Evolutionary conservation across 2,888 invertebrate species (phyloP), one percentile per base, ranked within the genome.

Genomic region (Selenia dentaria): DNA sequence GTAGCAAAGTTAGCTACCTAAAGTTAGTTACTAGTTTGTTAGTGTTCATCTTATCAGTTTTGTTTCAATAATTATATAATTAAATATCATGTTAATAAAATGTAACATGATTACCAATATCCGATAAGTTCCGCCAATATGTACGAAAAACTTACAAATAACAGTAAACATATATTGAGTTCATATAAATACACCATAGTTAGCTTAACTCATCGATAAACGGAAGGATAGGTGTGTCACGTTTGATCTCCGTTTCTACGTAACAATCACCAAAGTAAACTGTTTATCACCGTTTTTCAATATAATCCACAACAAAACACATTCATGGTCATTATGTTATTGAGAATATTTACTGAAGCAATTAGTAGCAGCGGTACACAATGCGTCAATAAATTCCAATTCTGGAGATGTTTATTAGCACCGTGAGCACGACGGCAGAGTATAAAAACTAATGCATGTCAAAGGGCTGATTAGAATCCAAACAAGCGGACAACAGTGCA

Each of bases 241-340:
- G 54, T 11, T 57, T 42, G 38, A 39, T 55, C 43, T 51, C 40
- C 36, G 49, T 49, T 53, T 53, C 52, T 51, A 45, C 44, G 43
- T 51, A 40, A 57, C 41, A 59, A 71, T 59, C 43, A 62, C 50
- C 56, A 57, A 59, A 54, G 57, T 62, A 70, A 69, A 72, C 67
- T 62, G 59, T 68, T 69, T 65, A 55, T 70, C 67, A 70, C 63
- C 60, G 52, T 51, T 70, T 71, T 73, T 69, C 68, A 69, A 67
- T 61, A 67, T 66, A 74, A 65, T 69, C 62, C 66, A 70, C 62
- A 79, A 77, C 76, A 83, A 78, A 74, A 66, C 66, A 73, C 57
- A 78, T 72, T 82, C 89, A 89, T 71, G 86, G 89, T 64, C 87
- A 78, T 79, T 75, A 79, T 79, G 78, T 74, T 85, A 83, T 88